These are phyloP conservation scores for Myiozetetes cayanensis DNA, from an alignment of 2,113 vertebrate species.

Conservation along the genomic window DNA sequence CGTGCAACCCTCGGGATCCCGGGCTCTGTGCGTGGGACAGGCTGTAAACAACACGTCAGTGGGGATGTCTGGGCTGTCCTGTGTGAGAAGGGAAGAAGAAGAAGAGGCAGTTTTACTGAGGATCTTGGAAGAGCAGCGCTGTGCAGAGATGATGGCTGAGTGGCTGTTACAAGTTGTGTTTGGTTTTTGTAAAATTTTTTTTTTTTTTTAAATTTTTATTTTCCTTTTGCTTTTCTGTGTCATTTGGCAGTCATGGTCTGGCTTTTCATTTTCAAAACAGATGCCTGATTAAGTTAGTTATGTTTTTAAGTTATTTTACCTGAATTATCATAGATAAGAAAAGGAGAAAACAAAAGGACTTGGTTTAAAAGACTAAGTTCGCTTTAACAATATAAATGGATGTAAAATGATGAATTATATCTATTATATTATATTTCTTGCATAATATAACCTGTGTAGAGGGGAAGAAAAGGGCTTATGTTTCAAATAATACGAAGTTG, in stretches of 20 bases:
- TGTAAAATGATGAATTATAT: not conserved
- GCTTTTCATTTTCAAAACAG: not conserved
- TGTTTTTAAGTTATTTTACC: not conserved
- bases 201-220: not conserved
- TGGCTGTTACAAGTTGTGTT: slow-evolving; percentile 76
- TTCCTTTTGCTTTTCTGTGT: not conserved
- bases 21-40: not conserved
- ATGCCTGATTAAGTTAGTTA: not conserved
- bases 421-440: not conserved
- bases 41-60: not conserved
- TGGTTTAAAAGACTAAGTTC: slow-evolving; percentile 13
- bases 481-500: slow-evolving; percentile 8
- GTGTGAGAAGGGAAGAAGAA: slow-evolving; percentile 57
- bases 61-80: slow-evolving; percentile 71
- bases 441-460: not conserved
- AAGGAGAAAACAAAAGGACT: slow-evolving; percentile 4
- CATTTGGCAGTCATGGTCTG: not conserved
- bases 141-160: slow-evolving; percentile 70
- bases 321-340: not conserved
- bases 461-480: not conserved
- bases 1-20: not conserved
- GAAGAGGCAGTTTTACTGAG: slow-evolving; percentile 67
- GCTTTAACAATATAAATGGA: not conserved
- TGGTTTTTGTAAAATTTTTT: slow-evolving; percentile 18
- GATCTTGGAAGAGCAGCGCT: slow-evolving; percentile 69